A percentile compares a stretch with the other conserved stretches of the same genome.
These are phyloP conservation scores for Pharmacophagus antenor DNA, from an alignment of 2,888 invertebrate genomes.

Conservation along the genomic window DNA sequence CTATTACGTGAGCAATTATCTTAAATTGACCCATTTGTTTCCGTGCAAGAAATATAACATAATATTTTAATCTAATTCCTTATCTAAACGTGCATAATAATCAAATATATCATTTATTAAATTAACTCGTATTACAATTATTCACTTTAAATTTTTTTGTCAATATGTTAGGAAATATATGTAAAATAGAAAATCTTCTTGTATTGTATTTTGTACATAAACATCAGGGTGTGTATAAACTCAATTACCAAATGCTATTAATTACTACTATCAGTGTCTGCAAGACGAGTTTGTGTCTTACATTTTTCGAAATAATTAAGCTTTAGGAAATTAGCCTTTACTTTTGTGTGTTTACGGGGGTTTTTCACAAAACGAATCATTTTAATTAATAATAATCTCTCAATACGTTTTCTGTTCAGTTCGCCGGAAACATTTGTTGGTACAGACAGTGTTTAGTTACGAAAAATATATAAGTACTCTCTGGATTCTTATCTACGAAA, in stretches of 20 bases:
- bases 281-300: conserved; percentile 62
- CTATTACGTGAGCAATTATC: conserved; percentile 54
- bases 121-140: too few species aligned
- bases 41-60: conserved; percentile 27
- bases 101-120: too few species aligned
- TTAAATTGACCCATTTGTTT: conserved; percentile 33
- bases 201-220: conserved; percentile 14
- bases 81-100: not conserved
- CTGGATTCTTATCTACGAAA: not conserved
- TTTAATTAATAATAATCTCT: conserved; percentile 48
- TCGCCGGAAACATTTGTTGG: conserved; percentile 45
- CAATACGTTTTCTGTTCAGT: conserved; percentile 64
- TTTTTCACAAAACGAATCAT: conserved; percentile 43
- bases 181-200: not conserved
- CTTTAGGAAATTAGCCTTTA: conserved; percentile 46
- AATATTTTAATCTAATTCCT: not conserved
- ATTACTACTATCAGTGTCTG: conserved; percentile 65
- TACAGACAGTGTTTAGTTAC: not conserved
- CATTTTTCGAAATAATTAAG: conserved; percentile 32
- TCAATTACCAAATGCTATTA: conserved; percentile 52
- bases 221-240: conserved; percentile 6
- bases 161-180: too few species aligned
- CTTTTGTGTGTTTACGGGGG: conserved; percentile 41
- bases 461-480: not conserved
- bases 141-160: too few species aligned